A percentile compares a stretch with the other conserved stretches of the same genome.
Evolutionary conservation across 2,888 invertebrate genomes (phyloP).

Genomic region (Antheraea yamamai): DNA sequence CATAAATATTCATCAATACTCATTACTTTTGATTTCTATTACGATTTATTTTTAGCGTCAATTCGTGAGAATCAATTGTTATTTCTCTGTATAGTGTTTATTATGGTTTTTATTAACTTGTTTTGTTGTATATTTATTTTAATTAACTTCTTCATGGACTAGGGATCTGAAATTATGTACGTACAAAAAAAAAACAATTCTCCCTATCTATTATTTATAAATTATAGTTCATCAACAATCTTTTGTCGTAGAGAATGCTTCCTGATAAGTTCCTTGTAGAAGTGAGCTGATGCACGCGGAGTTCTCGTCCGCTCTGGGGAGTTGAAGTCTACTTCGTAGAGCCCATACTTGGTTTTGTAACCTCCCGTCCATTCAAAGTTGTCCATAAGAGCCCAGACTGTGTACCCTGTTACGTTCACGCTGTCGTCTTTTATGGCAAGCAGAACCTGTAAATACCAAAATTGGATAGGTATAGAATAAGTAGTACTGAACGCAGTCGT

Average conservation of each 20-base stretch:
- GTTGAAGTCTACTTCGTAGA: constrained; percentile 83
- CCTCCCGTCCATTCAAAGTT: constrained; percentile 83
- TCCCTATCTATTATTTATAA: not conserved
- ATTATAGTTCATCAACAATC: not conserved
- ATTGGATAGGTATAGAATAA: no score
- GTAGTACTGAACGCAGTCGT: no score
- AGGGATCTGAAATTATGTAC: no score
- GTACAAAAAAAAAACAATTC: no score
- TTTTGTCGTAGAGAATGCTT: not conserved
- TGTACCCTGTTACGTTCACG: constrained; percentile 75
- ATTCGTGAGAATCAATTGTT: no score
- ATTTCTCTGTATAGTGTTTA: no score
- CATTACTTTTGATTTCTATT: no score
- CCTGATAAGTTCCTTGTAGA: constrained; percentile 36
- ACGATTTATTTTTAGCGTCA: no score
- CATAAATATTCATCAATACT: no score
- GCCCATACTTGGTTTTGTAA: constrained; percentile 80
- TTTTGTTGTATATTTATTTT: no score
- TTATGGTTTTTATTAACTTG: no score
- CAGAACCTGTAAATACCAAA: constrained; percentile 41
- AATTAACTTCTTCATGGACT: no score
- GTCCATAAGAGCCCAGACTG: constrained; percentile 84
- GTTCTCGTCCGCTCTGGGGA: constrained; percentile 78
- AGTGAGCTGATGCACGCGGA: constrained; percentile 59
- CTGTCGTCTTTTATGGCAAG: constrained; percentile 62